Conservation (phyloP, 2,888 invertebrate genomes). For the Sphaerophoria rueppellii region DNA sequence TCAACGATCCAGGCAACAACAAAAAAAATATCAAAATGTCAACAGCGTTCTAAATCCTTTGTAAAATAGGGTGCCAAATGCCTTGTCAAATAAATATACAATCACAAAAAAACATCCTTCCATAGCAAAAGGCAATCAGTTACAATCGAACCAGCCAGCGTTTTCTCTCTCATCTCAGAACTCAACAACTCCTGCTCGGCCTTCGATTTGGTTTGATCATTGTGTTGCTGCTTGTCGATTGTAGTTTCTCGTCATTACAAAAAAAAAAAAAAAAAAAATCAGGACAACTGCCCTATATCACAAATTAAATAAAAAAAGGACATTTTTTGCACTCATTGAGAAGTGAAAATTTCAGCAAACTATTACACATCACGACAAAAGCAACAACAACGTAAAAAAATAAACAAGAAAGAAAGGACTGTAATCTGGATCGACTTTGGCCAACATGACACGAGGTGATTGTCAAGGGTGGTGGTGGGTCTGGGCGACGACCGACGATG, state of each 20-base stretch:
- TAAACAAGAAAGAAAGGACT: slow-evolving; percentile 35
- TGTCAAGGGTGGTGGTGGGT: slow-evolving; percentile 2
- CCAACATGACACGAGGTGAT: slow-evolving; percentile 46
- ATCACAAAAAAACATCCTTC: slow-evolving; percentile 36
- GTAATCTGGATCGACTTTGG: slow-evolving; percentile 65
- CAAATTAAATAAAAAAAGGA: slow-evolving; percentile 32
- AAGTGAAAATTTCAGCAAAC: slow-evolving; percentile 53
- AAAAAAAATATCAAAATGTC: slow-evolving; percentile 17
- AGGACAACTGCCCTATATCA: slow-evolving; percentile 3
- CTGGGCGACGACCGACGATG: background rate
- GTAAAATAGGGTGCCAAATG: slow-evolving; percentile 19
- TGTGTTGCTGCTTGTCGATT: slow-evolving; percentile 2
- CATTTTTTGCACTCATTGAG: slow-evolving; percentile 14
- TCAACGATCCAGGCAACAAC: no score
- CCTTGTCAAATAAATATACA: slow-evolving; percentile 7
- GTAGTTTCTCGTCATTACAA: slow-evolving; percentile 6
- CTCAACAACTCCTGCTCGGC: background rate
- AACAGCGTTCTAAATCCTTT: slow-evolving; percentile 17
- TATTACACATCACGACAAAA: slow-evolving; percentile 37
- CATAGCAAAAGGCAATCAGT: slow-evolving; percentile 21
- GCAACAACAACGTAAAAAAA: slow-evolving; percentile 28
- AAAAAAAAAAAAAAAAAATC: slow-evolving; percentile 14
- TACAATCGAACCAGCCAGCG: background rate
- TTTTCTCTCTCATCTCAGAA: background rate
- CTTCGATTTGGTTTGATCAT: slow-evolving; percentile 10